Conservation (phyloP, 1,140 invertebrate genomes). For the Drosophila kanapiae region DNA sequence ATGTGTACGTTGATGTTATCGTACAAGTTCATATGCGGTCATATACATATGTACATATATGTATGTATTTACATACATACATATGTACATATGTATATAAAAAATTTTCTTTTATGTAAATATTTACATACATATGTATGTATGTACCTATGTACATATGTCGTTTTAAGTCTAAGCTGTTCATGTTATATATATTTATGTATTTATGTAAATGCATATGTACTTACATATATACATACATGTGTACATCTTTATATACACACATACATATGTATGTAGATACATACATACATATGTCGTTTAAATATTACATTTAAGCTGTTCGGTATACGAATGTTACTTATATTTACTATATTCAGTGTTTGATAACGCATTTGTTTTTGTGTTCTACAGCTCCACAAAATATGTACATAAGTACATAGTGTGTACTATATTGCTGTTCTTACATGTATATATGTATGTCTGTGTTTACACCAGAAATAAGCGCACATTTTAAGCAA, state of each 20-base stretch:
- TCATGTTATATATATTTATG: neutral
- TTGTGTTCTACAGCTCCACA: neutral
- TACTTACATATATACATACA: neutral
- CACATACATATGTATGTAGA: neutral
- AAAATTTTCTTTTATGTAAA: too few relatives aligned
- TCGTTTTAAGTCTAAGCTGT: too few relatives aligned
- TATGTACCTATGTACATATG: too few relatives aligned
- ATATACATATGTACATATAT: too few relatives aligned
- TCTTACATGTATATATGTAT: neutral
- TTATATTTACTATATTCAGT: conserved; percentile 1
- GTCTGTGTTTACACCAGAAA: conserved; percentile 10
- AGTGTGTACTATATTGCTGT: neutral
- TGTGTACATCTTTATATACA: neutral
- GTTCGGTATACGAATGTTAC: neutral
- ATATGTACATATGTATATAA: neutral
- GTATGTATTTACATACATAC: neutral
- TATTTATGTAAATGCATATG: neutral
- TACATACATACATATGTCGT: neutral
- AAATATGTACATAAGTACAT: neutral
- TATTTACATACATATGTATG: neutral
- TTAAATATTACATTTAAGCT: neutral
- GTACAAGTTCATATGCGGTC: too few relatives aligned
- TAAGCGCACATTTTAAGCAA: conserved; percentile 10
- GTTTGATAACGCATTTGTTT: neutral
- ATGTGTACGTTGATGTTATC: too few relatives aligned